Base-by-base conservation (phyloP, 2,888 invertebrate species). In the Ctenicera cuprea region DNA sequence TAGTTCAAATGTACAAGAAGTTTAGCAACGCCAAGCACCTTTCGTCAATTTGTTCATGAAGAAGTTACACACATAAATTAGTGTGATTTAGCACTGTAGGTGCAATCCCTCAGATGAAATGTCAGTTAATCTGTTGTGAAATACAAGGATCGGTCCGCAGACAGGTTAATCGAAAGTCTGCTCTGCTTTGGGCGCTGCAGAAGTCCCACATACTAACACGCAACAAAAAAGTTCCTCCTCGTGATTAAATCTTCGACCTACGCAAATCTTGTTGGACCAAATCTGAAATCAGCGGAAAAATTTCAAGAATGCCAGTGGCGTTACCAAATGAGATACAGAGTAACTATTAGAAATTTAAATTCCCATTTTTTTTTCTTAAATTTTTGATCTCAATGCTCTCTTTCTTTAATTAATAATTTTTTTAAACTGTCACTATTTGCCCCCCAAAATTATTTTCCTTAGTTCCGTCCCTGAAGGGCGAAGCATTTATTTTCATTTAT, bases 101-200 rank as follows among this genome's bases (percentile, higher is more conserved):
- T 68, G 68, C 68, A 68, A 68, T 66, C 43, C 63, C 52, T 71
- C 73, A 71, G 38, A 65, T 65, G 71, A 75, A 77, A 77, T 75
- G 75, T 71, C 77, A 74, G 63, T 52, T 41, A 59, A 70, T 66
- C 43, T 11, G 74, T 80, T 80, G 75, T 74, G 79, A 80, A 80
- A 80, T 75, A 76, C 54, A 78, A 78, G 78, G 80, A 80, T 80
- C 76, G 80, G 77, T 78, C 62, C 45, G 37, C 61, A 67, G 77
- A 79, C 78, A 77, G 76, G 77, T 78, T 78, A 45, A 72, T 76
- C 75, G 77, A 74, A 78, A 76, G 75, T 78, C 61, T 74, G 76
- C 74, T 71, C 68, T 66, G 71, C 64, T 71, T 65, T 59, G 22
- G 38, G 65, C 54, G 62, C 43, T 57, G 30, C 71, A 43, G 54